A percentile compares a stretch with the other conserved stretches of the same genome.
These are phyloP conservation scores for Pectinophora gossypiella DNA, from an alignment of 1,140 invertebrate species.

Conservation along the genomic window DNA sequence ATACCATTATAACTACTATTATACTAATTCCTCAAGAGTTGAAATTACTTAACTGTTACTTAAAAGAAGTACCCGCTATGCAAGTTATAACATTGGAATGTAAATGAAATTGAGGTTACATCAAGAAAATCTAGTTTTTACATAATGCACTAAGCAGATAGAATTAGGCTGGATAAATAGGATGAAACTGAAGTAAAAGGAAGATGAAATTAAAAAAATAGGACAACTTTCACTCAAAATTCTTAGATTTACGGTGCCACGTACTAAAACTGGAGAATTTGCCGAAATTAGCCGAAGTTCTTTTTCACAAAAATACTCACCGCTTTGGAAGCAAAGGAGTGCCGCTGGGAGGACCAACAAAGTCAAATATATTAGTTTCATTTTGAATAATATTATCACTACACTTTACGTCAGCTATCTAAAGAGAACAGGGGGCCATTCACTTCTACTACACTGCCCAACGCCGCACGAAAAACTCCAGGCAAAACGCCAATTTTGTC, in stretches of 20 bases:
- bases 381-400: constrained; percentile 39
- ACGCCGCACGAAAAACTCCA: constrained; percentile 39
- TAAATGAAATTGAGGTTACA: neutral
- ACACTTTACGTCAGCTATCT: constrained; percentile 10
- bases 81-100: too few species aligned
- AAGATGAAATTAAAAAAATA: neutral
- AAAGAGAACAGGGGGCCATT: constrained; percentile 48
- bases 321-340: constrained; percentile 57
- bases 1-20: too few species aligned
- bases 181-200: neutral
- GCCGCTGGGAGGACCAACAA: constrained; percentile 60
- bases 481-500: constrained; percentile 67
- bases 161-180: too few species aligned
- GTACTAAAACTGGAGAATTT: constrained; percentile 17
- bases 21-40: too few species aligned
- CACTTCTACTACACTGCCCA: constrained; percentile 51
- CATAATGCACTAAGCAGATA: too few species aligned
- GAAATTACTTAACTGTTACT: too few species aligned
- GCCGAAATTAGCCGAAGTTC: neutral
- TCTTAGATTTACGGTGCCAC: constrained; percentile 24
- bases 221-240: constrained; percentile 30
- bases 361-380: constrained; percentile 63
- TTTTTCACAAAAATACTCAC: constrained; percentile 34
- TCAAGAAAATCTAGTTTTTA: neutral
- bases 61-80: too few species aligned